These are phyloP conservation scores for Caenorhabditis sinica DNA, from an alignment of 2,888 invertebrate genomes.

Conservation along the genomic window DNA sequence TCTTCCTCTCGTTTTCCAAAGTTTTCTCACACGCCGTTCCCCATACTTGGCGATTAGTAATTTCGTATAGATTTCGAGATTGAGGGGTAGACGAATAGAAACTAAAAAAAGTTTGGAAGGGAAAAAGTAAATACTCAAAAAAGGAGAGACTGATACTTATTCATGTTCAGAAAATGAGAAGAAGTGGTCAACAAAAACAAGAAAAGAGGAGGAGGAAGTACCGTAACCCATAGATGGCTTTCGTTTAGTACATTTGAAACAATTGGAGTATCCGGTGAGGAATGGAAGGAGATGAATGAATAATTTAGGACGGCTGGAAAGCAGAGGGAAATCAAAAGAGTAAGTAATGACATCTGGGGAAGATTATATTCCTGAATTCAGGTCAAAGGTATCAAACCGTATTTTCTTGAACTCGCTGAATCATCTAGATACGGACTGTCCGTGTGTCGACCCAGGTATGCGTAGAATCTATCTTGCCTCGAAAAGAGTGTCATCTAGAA, in stretches of 20 bases:
- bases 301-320: not conserved
- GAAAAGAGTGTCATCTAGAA: too few species aligned
- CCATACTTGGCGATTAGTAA: constrained; percentile 17
- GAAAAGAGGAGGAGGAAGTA: constrained; percentile 14
- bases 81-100: not conserved
- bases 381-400: too few species aligned
- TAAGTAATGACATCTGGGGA: not conserved
- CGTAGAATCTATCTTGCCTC: too few species aligned
- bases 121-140: constrained; percentile 20
- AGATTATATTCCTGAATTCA: not conserved
- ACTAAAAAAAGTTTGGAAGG: constrained; percentile 2
- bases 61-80: constrained; percentile 43
- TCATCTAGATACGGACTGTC: too few species aligned
- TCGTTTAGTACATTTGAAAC: not conserved
- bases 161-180: constrained; percentile 1
- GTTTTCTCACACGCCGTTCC: constrained; percentile 32
- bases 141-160: constrained; percentile 44
- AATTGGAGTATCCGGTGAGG: constrained; percentile 5
- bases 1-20: too few species aligned
- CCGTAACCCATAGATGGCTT: constrained; percentile 21
- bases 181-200: constrained; percentile 25
- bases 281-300: constrained; percentile 4
- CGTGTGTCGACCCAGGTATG: too few species aligned
- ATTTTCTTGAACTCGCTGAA: too few species aligned
- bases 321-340: not conserved